Conservation (phyloP, 2,113 vertebrate species). For the Pterocles orientalis region DNA sequence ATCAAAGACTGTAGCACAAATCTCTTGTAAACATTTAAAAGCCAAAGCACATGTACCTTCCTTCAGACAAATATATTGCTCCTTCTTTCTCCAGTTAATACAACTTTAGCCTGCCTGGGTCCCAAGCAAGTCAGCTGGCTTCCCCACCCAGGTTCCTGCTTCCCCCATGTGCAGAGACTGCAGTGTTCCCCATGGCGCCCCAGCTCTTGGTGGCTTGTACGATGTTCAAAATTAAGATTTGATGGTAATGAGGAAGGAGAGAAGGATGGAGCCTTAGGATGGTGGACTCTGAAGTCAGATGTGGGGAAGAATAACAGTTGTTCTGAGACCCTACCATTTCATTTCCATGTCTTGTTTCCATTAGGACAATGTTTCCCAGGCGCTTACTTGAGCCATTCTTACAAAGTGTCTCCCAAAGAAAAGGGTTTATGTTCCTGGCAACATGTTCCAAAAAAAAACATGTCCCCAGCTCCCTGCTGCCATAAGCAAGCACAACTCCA, state of each 20-base stretch:
- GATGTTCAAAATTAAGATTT: not conserved
- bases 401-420: slow-evolving; percentile 27
- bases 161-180: not conserved
- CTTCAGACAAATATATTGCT: not conserved
- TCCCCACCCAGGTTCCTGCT: not conserved
- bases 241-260: not conserved
- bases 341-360: not conserved
- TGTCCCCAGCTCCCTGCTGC: slow-evolving; percentile 20
- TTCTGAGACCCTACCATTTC: not conserved
- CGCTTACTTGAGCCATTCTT: not conserved
- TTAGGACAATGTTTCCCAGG: not conserved
- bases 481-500: slow-evolving; percentile 30
- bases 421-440: slow-evolving; percentile 35
- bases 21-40: not conserved
- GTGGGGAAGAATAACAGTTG: not conserved
- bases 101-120: not conserved
- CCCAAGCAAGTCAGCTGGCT: not conserved
- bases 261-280: not conserved
- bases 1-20: not conserved
- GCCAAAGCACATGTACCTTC: not conserved
- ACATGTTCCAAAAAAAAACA: not conserved
- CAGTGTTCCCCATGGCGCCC: not conserved
- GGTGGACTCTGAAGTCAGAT: not conserved
- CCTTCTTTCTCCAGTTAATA: not conserved
- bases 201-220: not conserved